Evolutionary conservation across 2,888 invertebrate genomes (phyloP).

Genomic region (Platycheirus rosarum): DNA sequence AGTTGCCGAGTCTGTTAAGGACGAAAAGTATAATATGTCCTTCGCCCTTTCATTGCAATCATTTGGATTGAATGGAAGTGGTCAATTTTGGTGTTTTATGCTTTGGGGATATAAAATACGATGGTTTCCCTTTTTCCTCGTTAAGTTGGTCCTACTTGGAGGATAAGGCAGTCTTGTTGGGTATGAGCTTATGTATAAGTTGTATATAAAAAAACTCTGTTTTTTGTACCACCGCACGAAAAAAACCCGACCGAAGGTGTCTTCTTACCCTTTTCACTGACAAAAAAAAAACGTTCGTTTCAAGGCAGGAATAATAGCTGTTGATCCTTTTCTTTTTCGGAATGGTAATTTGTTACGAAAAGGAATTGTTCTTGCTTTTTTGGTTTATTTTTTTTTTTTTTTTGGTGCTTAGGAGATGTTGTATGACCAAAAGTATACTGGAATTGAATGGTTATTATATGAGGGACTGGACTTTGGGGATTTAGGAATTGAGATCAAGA

Average conservation of each 20-base stretch:
- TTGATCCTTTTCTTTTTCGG: conserved; percentile 62
- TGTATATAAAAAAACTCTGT: conserved; percentile 9
- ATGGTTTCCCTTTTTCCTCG: conserved; percentile 17
- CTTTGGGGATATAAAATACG: conserved; percentile 46
- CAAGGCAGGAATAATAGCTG: conserved; percentile 45
- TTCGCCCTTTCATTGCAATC: conserved; percentile 71
- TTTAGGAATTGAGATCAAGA: conserved; percentile 22
- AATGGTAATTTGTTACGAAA: conserved; percentile 67
- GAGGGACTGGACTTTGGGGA: conserved; percentile 59
- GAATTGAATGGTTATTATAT: conserved; percentile 60
- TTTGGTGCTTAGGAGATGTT: conserved; percentile 40
- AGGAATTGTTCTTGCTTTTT: conserved; percentile 41
- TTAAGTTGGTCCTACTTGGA: conserved; percentile 21
- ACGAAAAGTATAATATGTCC: conserved; percentile 59
- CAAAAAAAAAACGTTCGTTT: not conserved
- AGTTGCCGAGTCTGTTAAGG: conserved; percentile 45
- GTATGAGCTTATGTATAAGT: conserved; percentile 1
- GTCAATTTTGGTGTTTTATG: conserved; percentile 73
- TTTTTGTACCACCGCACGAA: conserved; percentile 38
- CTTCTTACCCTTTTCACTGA: conserved; percentile 58
- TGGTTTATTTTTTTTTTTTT: conserved; percentile 26
- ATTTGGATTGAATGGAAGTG: conserved; percentile 74
- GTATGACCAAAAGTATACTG: conserved; percentile 32
- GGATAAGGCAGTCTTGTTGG: conserved; percentile 53
- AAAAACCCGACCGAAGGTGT: conserved; percentile 67